Evolutionary conservation across 1,140 invertebrate species (phyloP).

Genomic region (Parasteatoda tepidariorum): DNA sequence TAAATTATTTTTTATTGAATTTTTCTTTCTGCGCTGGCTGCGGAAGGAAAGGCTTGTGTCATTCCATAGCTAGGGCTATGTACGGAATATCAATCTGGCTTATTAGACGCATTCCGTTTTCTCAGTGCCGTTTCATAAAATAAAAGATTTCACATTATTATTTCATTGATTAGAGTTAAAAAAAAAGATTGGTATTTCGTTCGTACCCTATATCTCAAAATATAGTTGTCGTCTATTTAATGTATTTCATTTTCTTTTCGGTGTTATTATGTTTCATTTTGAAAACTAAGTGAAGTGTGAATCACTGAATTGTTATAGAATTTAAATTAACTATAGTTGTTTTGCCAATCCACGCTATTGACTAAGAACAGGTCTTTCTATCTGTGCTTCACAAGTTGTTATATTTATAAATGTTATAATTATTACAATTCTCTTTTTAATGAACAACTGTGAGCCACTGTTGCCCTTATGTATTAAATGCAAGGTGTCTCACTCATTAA

Average conservation of each 20-base stretch:
- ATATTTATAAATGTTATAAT: constrained; percentile 56
- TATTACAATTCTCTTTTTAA: constrained; percentile 39
- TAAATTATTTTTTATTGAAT: background rate
- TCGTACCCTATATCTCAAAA: background rate
- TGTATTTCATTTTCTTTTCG: background rate
- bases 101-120: too few species aligned
- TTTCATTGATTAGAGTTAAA: too few species aligned
- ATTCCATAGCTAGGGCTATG: constrained; percentile 23
- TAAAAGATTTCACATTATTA: too few species aligned
- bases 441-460: constrained; percentile 5
- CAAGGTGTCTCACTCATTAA: constrained; percentile 28
- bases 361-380: constrained; percentile 42
- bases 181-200: too few species aligned
- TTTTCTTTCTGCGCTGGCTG: constrained; percentile 29
- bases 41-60: background rate
- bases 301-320: background rate
- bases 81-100: too few species aligned
- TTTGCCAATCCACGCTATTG: constrained; percentile 24
- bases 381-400: constrained; percentile 38
- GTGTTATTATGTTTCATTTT: background rate
- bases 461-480: constrained; percentile 9
- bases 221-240: background rate
- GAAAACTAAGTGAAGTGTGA: background rate
- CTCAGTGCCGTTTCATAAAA: too few species aligned
- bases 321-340: constrained; percentile 11